Base-by-base conservation (phyloP, 2,113 vertebrate genomes). In the Rutilus rutilus region DNA sequence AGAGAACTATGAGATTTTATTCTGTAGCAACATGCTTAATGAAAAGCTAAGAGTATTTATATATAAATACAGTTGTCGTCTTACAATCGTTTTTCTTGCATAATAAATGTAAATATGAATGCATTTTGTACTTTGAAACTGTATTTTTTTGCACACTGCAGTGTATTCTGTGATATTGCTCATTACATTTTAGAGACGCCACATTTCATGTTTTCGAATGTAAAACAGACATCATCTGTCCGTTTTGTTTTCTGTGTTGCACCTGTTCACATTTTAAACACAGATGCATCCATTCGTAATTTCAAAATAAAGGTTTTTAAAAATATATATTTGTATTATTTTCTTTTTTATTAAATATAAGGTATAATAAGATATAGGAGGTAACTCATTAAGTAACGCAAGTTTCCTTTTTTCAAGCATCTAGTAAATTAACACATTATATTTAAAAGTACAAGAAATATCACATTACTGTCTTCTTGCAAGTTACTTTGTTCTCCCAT, bases 271-370 rank as follows among this genome's bases (percentile, higher is more conserved):
- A 80, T 76, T 62, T 84, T 80, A 27, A 59, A 67, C 64, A 54
- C n/a, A 39, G 65, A 77, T 47, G 62, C 79, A 69, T 27, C 36
- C 36, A 42, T 93, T 91, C 93, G 82, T 94, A 94, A 91, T 94
- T 92, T 87, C 21, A 82, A 86, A 94, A 92, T 94, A 95, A 95
- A 95, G 50, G 91, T 91, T 89, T 88, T 86, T 90, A 88, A 73
- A 80, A 90, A 78, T 93, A 80, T 50, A 42, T 12, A 2, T 47
- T 30, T 89, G 86, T 23, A 76, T 15, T 42, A 7, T 17, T 82
- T 77, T 19, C 1, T 71, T 81, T 47, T 83, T 57, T 42, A 36
- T 42, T 64, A 42, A 23, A 39, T 71, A 36, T 42, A 42, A 23
- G 19, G 42, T 42, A 23, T 21, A 69, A 19, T 67, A 19, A 67